Percentiles rank a stretch among this genome's conserved stretches.
Evolutionary conservation across 2,797 vertebrate genomes (phyloP).

Genomic region (Squalus acanthias): DNA sequence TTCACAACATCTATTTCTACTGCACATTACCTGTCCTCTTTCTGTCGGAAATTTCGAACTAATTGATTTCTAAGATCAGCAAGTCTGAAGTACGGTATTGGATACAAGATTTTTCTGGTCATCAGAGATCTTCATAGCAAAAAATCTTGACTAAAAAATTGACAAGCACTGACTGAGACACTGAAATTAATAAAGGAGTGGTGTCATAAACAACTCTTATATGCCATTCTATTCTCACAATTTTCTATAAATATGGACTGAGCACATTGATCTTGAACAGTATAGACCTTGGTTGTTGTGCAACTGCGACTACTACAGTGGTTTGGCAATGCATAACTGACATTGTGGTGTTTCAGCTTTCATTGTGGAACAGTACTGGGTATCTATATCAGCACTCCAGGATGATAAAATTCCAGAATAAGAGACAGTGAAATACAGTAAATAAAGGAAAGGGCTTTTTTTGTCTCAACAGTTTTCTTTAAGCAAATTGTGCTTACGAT

Average conservation of each 20-base stretch:
- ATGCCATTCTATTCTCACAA: background rate
- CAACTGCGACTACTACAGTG: background rate
- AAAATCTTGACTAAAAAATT: background rate
- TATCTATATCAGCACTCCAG: background rate
- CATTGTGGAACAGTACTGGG: background rate
- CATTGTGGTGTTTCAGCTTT: slow-evolving; percentile 1
- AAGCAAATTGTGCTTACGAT: slow-evolving; percentile 1
- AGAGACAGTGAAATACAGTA: background rate
- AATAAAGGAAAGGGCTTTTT: background rate
- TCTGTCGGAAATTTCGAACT: background rate
- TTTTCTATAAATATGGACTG: background rate
- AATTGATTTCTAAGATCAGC: slow-evolving; percentile 16
- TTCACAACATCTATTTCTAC: background rate
- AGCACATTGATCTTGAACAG: background rate
- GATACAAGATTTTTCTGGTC: background rate
- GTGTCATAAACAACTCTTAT: background rate
- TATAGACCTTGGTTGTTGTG: background rate
- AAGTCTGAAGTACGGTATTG: background rate
- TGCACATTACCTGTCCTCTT: background rate
- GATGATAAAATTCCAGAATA: background rate
- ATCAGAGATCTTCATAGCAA: background rate
- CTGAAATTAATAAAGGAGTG: background rate
- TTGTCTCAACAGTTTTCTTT: background rate
- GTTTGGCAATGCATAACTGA: background rate
- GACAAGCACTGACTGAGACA: background rate